These are phyloP conservation scores for Mesopsocus fuscifrons DNA, from an alignment of 2,888 invertebrate genomes.

Conservation along the genomic window DNA sequence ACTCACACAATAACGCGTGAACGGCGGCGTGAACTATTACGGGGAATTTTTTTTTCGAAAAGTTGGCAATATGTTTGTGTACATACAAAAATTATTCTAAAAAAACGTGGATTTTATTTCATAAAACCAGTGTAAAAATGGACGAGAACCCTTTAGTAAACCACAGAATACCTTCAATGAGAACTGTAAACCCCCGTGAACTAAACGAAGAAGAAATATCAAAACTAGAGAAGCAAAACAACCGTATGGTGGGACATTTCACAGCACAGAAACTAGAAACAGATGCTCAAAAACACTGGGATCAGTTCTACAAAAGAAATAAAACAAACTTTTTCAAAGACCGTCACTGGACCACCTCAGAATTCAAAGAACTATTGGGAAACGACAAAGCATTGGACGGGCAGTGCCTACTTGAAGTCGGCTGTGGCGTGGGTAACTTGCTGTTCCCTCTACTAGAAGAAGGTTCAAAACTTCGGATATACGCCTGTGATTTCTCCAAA, in stretches of 20 bases:
- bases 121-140: no score
- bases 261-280: conserved; percentile 59
- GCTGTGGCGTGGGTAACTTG: conserved; percentile 95
- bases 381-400: conserved; percentile 21
- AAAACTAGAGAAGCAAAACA: conserved; percentile 47
- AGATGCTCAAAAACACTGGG: conserved; percentile 83
- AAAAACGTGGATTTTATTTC: no score
- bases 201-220: conserved; percentile 39
- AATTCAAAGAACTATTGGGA: conserved; percentile 64
- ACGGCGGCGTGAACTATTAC: no score
- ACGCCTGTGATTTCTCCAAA: conserved; percentile 85
- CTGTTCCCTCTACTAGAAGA: conserved; percentile 68
- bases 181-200: no score
- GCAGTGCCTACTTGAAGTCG: conserved; percentile 47
- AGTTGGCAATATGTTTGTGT: no score
- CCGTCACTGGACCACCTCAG: conserved; percentile 89
- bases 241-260: conserved; percentile 44
- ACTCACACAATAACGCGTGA: no score
- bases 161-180: no score
- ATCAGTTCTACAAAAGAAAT: conserved; percentile 90
- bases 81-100: no score
- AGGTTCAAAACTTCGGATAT: conserved; percentile 47
- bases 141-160: no score
- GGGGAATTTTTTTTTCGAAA: no score
- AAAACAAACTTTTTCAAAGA: conserved; percentile 87